Percentiles rank a stretch among this genome's conserved stretches.
phyloP scores from a whole-genome alignment of 2,797 vertebrate genomes.

The Potorous gilbertii region DNA sequence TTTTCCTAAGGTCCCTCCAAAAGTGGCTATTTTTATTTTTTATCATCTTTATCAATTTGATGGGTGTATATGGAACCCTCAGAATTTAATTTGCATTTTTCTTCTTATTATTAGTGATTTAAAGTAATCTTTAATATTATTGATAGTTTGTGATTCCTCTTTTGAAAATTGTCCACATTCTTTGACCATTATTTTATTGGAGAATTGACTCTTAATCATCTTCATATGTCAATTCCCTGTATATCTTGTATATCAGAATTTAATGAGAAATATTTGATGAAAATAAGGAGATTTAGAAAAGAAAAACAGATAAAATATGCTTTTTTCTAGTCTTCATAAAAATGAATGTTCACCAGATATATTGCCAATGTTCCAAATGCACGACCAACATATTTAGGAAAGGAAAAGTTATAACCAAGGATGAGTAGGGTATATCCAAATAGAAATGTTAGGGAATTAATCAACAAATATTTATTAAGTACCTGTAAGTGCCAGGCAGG shows the following conservation, averaged over 20 bases:
- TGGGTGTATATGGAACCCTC: background rate
- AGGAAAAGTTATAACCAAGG: background rate
- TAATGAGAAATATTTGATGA: background rate
- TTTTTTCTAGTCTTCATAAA: background rate
- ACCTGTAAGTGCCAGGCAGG: background rate
- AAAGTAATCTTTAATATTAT: background rate
- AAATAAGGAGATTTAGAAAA: background rate
- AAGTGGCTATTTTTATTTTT: background rate
- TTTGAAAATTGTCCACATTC: background rate
- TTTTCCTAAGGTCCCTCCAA: background rate
- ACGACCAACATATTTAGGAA: background rate
- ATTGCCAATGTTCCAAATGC: background rate
- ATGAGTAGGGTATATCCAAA: background rate
- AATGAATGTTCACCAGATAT: background rate
- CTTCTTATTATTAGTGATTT: background rate
- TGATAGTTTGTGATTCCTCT: background rate
- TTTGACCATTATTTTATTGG: background rate
- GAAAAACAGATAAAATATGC: background rate
- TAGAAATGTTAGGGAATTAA: background rate
- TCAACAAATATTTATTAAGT: background rate
- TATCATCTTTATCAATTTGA: background rate
- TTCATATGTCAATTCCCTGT: background rate
- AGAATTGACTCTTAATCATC: background rate
- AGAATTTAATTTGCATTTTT: background rate
- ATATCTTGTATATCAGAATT: background rate